A percentile compares a stretch with the other conserved stretches of the same genome.
Evolutionary conservation across 2,797 vertebrate genomes (phyloP).

Genomic region (Tangara arthus): DNA sequence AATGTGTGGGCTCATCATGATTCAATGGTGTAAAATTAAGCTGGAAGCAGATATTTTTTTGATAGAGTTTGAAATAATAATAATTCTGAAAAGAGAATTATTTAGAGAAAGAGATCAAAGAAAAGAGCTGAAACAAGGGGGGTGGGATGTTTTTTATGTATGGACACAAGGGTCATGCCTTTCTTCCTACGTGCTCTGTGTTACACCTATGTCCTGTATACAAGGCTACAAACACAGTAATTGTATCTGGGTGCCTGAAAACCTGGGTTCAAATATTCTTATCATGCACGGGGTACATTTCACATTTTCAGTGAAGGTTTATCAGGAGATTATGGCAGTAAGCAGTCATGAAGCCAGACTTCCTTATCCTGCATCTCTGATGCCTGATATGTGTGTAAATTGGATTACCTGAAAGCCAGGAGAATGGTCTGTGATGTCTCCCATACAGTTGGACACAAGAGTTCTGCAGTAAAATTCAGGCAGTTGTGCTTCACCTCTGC

Average conservation of each 20-base stretch:
- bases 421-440: not conserved
- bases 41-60: not conserved
- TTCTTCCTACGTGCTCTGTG: fast-evolving
- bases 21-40: not conserved
- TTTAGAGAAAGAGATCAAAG: not conserved
- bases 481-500: not conserved
- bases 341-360: not conserved
- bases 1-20: not conserved
- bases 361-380: not conserved
- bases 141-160: not conserved
- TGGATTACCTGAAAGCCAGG: not conserved
- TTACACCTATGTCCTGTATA: not conserved
- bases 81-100: not conserved
- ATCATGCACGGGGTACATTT: fast-evolving
- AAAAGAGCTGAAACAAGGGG: not conserved
- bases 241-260: not conserved
- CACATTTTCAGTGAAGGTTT: not conserved
- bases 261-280: not conserved
- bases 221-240: not conserved
- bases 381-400: not conserved
- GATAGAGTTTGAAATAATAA: not conserved
- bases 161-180: not conserved
- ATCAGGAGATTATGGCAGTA: not conserved
- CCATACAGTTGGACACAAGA: not conserved
- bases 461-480: not conserved